phyloP scores from a whole-genome alignment of 2,888 invertebrate genomes.

The Coleophora flavipennella region DNA sequence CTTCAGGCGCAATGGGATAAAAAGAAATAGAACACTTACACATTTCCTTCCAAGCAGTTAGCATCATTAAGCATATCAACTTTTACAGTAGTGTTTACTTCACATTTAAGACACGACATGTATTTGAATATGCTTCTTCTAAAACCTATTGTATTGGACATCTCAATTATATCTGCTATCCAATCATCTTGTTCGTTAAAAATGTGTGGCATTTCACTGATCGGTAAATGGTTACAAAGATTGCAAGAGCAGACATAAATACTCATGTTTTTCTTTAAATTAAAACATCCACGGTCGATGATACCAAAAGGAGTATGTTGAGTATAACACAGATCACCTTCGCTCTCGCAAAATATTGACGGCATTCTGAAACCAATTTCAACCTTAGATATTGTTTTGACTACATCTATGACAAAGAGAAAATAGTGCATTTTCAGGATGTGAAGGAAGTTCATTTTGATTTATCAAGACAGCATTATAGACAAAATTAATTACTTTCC shows the following conservation, averaged over 20 bases:
- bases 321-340: conserved; percentile 46
- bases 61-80: conserved; percentile 26
- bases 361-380: conserved; percentile 32
- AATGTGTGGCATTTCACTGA: conserved; percentile 47
- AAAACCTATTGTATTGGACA: conserved; percentile 39
- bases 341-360: conserved; percentile 31
- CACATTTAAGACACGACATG: conserved; percentile 51
- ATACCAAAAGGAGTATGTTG: conserved; percentile 56
- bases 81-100: conserved; percentile 35
- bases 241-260: conserved; percentile 54
- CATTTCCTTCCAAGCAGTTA: conserved; percentile 47
- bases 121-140: conserved; percentile 42
- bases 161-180: conserved; percentile 46
- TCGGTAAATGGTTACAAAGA: conserved; percentile 50
- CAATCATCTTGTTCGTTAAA: conserved; percentile 42
- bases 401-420: not conserved
- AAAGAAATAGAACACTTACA: conserved; percentile 36
- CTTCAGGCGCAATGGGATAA: too few species aligned
- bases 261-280: conserved; percentile 37
- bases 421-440: too few species aligned
- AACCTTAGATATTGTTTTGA: conserved; percentile 7
- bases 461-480: too few species aligned
- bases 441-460: too few species aligned
- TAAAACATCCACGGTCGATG: conserved; percentile 50
- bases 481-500: too few species aligned